These are phyloP conservation scores for Bos indicus DNA, from an alignment of 2,113 vertebrate species.

Conservation along the genomic window DNA sequence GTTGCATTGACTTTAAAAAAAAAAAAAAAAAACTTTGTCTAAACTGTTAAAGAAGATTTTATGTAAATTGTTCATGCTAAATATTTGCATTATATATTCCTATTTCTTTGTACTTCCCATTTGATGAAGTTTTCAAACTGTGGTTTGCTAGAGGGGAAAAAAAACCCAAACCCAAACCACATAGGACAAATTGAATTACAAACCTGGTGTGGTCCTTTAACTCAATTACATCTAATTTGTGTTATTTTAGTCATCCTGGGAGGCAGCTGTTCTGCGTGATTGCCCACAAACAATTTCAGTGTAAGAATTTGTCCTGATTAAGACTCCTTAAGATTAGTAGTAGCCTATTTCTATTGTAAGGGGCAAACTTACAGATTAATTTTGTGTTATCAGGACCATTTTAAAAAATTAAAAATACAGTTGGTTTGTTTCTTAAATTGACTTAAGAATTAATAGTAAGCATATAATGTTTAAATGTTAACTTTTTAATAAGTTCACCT, in stretches of 20 bases:
- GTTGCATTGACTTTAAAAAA: not conserved
- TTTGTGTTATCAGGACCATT: slow-evolving; percentile 26
- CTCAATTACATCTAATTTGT: slow-evolving; percentile 73
- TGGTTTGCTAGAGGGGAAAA: slow-evolving; percentile 55
- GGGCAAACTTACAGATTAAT: slow-evolving; percentile 54
- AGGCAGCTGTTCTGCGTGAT: slow-evolving; percentile 68
- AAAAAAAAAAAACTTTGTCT: not conserved
- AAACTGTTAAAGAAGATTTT: slow-evolving; percentile 41
- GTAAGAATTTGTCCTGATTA: slow-evolving; percentile 66
- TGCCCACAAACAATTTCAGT: slow-evolving; percentile 55
- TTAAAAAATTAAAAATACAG: slow-evolving; percentile 31
- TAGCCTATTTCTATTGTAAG: slow-evolving; percentile 53
- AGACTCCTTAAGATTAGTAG: slow-evolving; percentile 37
- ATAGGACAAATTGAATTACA: slow-evolving; percentile 73
- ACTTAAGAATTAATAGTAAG: not conserved
- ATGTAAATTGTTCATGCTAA: slow-evolving; percentile 58
- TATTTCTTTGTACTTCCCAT: slow-evolving; percentile 59
- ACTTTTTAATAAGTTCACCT: not conserved
- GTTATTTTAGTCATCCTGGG: slow-evolving; percentile 76
- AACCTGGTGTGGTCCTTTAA: slow-evolving; percentile 76
- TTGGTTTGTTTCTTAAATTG: slow-evolving; percentile 29
- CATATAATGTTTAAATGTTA: slow-evolving; percentile 2
- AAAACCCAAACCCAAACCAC: slow-evolving; percentile 50
- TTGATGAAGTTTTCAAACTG: slow-evolving; percentile 69
- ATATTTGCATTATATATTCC: slow-evolving; percentile 55